A percentile compares a stretch with the other conserved stretches of the same genome.
Conservation (phyloP, 1,140 invertebrate genomes). For the Heliconius hewitsoni region DNA sequence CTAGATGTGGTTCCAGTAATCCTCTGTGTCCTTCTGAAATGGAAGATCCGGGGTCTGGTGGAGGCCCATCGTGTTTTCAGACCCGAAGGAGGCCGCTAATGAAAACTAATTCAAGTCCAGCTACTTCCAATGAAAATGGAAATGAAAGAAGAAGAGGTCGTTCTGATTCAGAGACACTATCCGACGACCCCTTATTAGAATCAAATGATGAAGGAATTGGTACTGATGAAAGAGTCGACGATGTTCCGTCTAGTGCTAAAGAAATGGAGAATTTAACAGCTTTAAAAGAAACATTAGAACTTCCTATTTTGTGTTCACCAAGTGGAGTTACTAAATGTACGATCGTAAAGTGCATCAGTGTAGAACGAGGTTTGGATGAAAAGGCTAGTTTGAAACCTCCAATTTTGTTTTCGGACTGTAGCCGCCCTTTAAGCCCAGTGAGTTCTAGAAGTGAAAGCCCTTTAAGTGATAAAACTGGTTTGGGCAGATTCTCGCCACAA, state of each 20-base stretch:
- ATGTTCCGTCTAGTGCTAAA: conserved; percentile 84
- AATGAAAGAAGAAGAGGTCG: conserved; percentile 78
- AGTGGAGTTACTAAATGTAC: conserved; percentile 76
- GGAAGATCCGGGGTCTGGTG: conserved; percentile 84
- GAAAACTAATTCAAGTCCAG: conserved; percentile 78
- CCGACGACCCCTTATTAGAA: conserved; percentile 85
- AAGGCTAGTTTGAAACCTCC: conserved; percentile 83
- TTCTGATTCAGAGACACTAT: conserved; percentile 86
- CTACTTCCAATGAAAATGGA: conserved; percentile 70
- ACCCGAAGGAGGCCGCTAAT: conserved; percentile 80
- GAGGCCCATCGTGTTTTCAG: conserved; percentile 78
- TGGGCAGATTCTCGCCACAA: conserved; percentile 85
- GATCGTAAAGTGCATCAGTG: conserved; percentile 75
- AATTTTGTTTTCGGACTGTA: conserved; percentile 83
- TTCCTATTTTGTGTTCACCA: conserved; percentile 65
- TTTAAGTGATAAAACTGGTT: conserved; percentile 85
- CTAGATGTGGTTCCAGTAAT: conserved; percentile 88
- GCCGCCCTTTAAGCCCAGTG: conserved; percentile 85
- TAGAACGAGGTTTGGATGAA: conserved; percentile 78
- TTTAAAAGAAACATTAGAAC: conserved; percentile 72
- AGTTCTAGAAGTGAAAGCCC: conserved; percentile 89
- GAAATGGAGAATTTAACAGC: conserved; percentile 84
- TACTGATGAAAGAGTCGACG: conserved; percentile 86
- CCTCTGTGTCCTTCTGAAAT: conserved; percentile 87
- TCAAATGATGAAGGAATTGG: conserved; percentile 88